A percentile compares a stretch with the other conserved stretches of the same genome.
Evolutionary conservation across 2,888 invertebrate species (phyloP).

Genomic region (Abrostola tripartita): DNA sequence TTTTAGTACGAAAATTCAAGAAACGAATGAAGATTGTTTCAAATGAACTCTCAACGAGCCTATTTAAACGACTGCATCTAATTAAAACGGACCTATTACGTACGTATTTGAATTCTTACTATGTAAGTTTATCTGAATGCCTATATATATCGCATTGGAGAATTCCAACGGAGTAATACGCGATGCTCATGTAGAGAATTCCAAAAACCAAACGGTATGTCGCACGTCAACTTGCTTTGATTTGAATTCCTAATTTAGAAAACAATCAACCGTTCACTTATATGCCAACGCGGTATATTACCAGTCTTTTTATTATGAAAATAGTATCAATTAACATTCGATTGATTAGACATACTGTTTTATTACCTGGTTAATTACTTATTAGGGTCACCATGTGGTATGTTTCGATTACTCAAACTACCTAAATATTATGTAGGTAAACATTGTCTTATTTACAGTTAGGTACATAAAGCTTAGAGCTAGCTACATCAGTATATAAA

Average conservation of each 20-base stretch:
- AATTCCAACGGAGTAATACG: slow-evolving; percentile 4
- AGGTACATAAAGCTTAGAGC: background rate
- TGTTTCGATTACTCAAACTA: slow-evolving; percentile 11
- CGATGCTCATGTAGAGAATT: slow-evolving; percentile 42
- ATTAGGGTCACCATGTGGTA: slow-evolving; percentile 18
- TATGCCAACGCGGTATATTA: slow-evolving; percentile 28
- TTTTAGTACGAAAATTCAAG: background rate
- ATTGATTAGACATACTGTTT: slow-evolving; percentile 21
- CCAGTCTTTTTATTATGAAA: slow-evolving; percentile 45
- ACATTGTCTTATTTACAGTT: slow-evolving; percentile 1
- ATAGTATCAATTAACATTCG: slow-evolving; percentile 44
- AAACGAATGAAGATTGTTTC: slow-evolving; percentile 1
- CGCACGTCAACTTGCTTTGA: slow-evolving; percentile 54
- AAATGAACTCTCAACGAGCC: background rate
- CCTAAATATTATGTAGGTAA: background rate
- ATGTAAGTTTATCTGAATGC: slow-evolving; percentile 33
- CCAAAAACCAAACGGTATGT: slow-evolving; percentile 57
- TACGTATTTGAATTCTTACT: slow-evolving; percentile 14
- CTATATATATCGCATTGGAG: slow-evolving; percentile 1
- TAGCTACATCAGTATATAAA: background rate
- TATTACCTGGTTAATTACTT: slow-evolving; percentile 15
- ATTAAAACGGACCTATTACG: background rate
- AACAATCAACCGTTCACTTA: slow-evolving; percentile 57
- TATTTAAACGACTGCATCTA: slow-evolving; percentile 5
- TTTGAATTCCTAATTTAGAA: slow-evolving; percentile 64